phyloP scores from a whole-genome alignment of 2,888 invertebrate genomes.

The Meiosimyza decipiens region DNA sequence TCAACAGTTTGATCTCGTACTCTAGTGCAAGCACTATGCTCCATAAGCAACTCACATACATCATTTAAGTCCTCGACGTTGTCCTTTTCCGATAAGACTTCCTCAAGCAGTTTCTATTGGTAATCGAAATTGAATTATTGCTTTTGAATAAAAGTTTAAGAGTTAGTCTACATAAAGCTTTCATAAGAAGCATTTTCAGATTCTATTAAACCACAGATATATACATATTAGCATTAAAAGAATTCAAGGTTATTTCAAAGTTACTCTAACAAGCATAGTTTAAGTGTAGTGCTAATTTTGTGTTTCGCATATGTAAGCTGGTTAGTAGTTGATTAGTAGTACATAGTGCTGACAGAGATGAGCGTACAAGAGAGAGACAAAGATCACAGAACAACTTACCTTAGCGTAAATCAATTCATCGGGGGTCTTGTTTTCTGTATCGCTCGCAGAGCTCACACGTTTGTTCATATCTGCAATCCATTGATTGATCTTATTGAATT shows the following conservation, averaged over 20 bases:
- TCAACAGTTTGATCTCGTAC: slow-evolving; percentile 88
- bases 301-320: background rate
- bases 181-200: too few species aligned
- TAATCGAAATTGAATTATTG: background rate
- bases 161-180: slow-evolving; percentile 16
- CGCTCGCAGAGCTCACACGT: slow-evolving; percentile 74
- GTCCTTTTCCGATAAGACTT: slow-evolving; percentile 80
- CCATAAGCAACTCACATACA: slow-evolving; percentile 87
- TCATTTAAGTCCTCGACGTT: slow-evolving; percentile 87
- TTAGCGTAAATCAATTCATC: slow-evolving; percentile 82
- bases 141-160: background rate
- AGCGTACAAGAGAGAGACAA: slow-evolving; percentile 2
- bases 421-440: slow-evolving; percentile 80
- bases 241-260: too few species aligned
- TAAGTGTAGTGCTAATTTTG: slow-evolving; percentile 4
- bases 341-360: slow-evolving; percentile 7
- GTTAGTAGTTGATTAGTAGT: slow-evolving; percentile 4
- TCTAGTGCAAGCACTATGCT: slow-evolving; percentile 85
- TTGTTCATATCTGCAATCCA: slow-evolving; percentile 80
- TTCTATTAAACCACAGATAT: too few species aligned
- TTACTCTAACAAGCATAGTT: background rate
- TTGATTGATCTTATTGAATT: slow-evolving; percentile 77
- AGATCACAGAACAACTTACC: slow-evolving; percentile 66
- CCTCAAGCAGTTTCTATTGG: slow-evolving; percentile 74
- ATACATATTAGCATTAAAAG: too few species aligned